phyloP scores from a whole-genome alignment of 1,140 invertebrate genomes.

The Heliconius hewitsoni region DNA sequence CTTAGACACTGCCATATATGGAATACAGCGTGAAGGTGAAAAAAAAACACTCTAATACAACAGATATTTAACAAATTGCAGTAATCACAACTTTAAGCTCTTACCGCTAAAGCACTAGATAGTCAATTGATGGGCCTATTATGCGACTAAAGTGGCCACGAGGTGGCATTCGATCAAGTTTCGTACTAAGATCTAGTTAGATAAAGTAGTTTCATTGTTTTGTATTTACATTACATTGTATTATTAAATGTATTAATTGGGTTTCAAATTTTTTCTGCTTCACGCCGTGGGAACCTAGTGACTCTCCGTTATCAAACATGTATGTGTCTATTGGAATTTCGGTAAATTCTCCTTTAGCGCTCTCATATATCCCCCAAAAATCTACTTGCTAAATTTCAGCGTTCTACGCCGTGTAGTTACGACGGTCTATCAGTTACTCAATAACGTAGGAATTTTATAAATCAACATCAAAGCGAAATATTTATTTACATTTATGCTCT shows the following conservation, averaged over 20 bases:
- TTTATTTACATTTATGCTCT: no score
- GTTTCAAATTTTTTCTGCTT: neutral
- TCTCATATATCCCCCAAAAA: no score
- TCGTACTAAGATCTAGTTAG: neutral
- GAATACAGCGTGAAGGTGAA: no score
- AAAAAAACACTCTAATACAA: neutral
- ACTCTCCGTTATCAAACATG: neutral
- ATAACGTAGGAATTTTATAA: no score
- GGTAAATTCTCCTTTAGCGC: no score
- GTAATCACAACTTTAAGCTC: constrained; percentile 7
- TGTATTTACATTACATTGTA: neutral
- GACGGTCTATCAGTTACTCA: no score
- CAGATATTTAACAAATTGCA: neutral
- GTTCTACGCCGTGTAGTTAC: no score
- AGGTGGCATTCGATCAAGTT: constrained; percentile 8
- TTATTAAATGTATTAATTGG: neutral
- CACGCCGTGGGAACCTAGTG: neutral
- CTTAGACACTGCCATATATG: no score
- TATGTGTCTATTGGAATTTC: no score
- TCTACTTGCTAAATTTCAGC: no score
- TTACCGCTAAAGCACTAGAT: constrained; percentile 2
- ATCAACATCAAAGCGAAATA: no score
- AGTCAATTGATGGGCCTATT: constrained; percentile 1
- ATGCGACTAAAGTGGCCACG: neutral
- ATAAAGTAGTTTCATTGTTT: neutral